A percentile compares a stretch with the other conserved stretches of the same genome.
Evolutionary conservation across 2,888 invertebrate species (phyloP).

Genomic region (Nipponacmea schrenckii): DNA sequence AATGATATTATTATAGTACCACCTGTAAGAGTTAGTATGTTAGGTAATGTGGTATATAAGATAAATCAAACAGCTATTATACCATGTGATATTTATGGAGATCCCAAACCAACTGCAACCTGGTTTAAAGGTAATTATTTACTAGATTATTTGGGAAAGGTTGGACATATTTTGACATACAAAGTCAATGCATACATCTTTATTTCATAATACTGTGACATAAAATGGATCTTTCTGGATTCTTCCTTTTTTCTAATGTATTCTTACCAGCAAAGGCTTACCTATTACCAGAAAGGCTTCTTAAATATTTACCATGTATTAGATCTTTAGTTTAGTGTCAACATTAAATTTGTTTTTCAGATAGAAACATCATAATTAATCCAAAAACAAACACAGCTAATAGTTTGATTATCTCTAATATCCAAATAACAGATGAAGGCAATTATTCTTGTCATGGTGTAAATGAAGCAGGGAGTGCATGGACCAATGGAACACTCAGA

Average conservation of each 20-base stretch:
- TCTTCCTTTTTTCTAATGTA: too few relatives aligned
- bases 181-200: too few relatives aligned
- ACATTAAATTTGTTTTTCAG: not conserved
- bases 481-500: constrained; percentile 42
- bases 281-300: too few relatives aligned
- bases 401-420: constrained; percentile 39
- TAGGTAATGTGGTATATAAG: constrained; percentile 39
- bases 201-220: too few relatives aligned
- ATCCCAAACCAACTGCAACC: constrained; percentile 42
- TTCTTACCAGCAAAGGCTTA: too few relatives aligned
- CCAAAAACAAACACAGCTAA: not conserved
- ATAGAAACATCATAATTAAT: not conserved
- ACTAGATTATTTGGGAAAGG: not conserved
- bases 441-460: constrained; percentile 44
- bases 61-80: constrained; percentile 39
- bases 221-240: too few relatives aligned
- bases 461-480: constrained; percentile 49
- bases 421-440: constrained; percentile 41
- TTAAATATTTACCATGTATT: too few relatives aligned
- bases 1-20: constrained; percentile 41
- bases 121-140: constrained; percentile 50
- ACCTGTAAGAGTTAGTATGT: constrained; percentile 41
- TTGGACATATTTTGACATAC: not conserved
- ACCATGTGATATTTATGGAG: constrained; percentile 50
- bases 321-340: too few relatives aligned